Evolutionary conservation across 2,797 vertebrate species (phyloP), one percentile per base, ranked within the genome.

Genomic region (Nothura maculosa): DNA sequence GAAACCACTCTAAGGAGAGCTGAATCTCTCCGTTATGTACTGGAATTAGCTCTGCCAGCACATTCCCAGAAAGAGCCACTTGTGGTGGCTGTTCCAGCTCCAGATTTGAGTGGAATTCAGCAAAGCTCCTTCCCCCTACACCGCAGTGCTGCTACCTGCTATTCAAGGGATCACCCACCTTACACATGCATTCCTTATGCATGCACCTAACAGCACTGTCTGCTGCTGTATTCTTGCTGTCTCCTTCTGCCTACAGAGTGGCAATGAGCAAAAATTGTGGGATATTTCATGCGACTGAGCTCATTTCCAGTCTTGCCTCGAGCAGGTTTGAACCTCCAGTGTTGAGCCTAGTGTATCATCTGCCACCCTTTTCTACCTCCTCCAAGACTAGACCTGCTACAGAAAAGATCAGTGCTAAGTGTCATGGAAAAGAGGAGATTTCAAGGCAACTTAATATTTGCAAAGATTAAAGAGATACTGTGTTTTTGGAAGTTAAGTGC

Each of bases 241-340:
- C 60, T 72, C 67, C 67, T 74, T 11, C 47, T 16, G 15, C 20
- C 60, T 45, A 32, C 21, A 7, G 13, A 42, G 4, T 70, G 63
- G 80, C 89, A 74, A 61, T 64, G 11, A 38, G 45, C 77, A 67
- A 19, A 86, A 89, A 81, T 0, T 6, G 43, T 36, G 47, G 43
- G 43, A 30, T 85, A 30, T 58, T 81, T 80, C 12, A 6, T 52
- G 70, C 52, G 74, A 32, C 72, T 91, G 83, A 92, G 64, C 67
- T 93, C 70, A 47, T 93, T 92, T 80, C 81, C 67, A 66, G n/a
- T 47, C 28, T 48, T 81, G 77, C 91, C 89, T 84, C 89, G 83
- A 90, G 90, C 61, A 63, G 77, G 10, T 91, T 42, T 74, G 72
- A 79, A 86, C 21, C 75, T 93, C 66, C 0, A 1, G 10, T 13